These are phyloP conservation scores for Bos taurus DNA, from an alignment of 2,113 vertebrate species.

Conservation along the genomic window ARS-UCD2.0 NC_037348.1:32875501-32876000, in stretches of 20 bases:
- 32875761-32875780: not conserved
- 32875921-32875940: not conserved
- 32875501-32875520: not conserved
- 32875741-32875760: not conserved
- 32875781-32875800: not conserved
- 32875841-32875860: not conserved
- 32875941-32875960: not conserved
- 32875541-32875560: not conserved
- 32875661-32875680: not conserved
- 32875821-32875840: not conserved
- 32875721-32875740: not conserved
- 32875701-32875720: not conserved
- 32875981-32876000: not conserved
- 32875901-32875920: not conserved
- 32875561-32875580: not conserved
- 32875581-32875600: not conserved
- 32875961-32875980: not conserved
- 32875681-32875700: not conserved
- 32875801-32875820: not conserved
- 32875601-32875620: not conserved
- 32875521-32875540: not conserved
- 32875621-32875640: not conserved
- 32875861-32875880: not conserved
- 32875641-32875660: accelerated
- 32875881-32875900: not conserved